Evolutionary conservation across 2,888 invertebrate species (phyloP).

Genomic region (Anagyrus pseudococci): DNA sequence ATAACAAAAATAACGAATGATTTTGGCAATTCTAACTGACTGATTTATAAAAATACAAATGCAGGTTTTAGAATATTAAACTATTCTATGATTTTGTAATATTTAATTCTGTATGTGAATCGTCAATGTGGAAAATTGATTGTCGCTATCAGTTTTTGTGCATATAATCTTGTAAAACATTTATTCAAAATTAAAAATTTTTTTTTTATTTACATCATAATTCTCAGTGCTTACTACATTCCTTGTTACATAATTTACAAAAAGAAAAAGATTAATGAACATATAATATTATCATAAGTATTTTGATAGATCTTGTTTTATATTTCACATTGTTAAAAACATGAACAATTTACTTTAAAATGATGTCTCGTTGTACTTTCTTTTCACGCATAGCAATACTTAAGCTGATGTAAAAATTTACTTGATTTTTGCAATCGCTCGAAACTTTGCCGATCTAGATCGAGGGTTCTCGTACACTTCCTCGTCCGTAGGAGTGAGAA

Average conservation of each 20-base stretch:
- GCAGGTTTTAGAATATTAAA: too few relatives aligned
- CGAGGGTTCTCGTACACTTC: conserved; percentile 84
- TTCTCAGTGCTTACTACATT: too few relatives aligned
- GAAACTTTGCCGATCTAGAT: conserved; percentile 86
- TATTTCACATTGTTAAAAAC: conserved; percentile 35
- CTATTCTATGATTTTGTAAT: too few relatives aligned
- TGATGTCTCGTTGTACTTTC: background rate
- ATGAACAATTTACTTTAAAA: conserved; percentile 16
- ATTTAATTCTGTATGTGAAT: too few relatives aligned
- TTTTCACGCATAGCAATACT: too few relatives aligned
- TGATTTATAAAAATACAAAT: too few relatives aligned
- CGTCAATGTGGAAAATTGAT: too few relatives aligned
- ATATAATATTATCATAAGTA: background rate
- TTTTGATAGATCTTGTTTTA: conserved; percentile 24
- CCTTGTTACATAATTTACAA: conserved; percentile 29
- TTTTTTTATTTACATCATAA: conserved; percentile 33
- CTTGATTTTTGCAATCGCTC: conserved; percentile 80
- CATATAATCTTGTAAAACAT: too few relatives aligned
- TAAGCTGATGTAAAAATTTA: conserved; percentile 44
- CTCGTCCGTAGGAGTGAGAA: conserved; percentile 74
- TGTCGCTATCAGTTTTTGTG: too few relatives aligned
- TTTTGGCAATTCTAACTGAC: too few relatives aligned
- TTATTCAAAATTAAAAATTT: background rate
- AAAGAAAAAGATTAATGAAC: conserved; percentile 3
- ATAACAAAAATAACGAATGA: too few relatives aligned